Base-by-base conservation (phyloP, 2,888 invertebrate species). In the Laothoe populi region DNA sequence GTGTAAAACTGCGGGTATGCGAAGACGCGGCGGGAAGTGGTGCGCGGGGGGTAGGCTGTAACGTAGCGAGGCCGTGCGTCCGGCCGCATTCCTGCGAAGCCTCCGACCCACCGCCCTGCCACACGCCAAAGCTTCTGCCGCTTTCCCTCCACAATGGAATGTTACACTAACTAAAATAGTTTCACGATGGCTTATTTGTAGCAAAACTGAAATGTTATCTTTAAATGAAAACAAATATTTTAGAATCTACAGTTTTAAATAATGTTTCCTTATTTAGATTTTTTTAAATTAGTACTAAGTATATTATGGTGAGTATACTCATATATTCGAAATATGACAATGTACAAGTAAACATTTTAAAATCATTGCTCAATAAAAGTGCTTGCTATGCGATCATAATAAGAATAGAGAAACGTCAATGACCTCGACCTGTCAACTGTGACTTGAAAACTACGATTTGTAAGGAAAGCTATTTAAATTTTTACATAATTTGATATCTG, bases 61-160 rank as follows among this genome's bases (percentile, higher is more conserved):
- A 46, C 35, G 58, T 58, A 35, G 57, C 60, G 40, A 60, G 60
- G 24, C 49, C 60, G 60, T 49, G 60, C 62, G 62, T 79, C 81
- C 85, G 87, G 86, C 84, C 87, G 86, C 92, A 92, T 92, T 92
- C 92, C 89, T 87, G 73, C 81, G 82, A 72, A 87, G 86, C 90
- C 88, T 88, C 84, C 85, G 83, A 82, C 84, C 84, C 78, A 75
- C 78, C 77, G 77, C 72, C 69, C 69, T 69, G 67, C 69, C 66
- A 71, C 70, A 71, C 70, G 66, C 68, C 66, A 64, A 67, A 64
- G 65, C 74, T 70, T 69, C 82, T 81, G 75, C 79, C 75, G 83
- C 83, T 86, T 85, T 86, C 83, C 86, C 82, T 77, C 62, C 72
- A 78, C 74, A 75, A 79, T 59, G 59, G 58, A 63, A 61, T 61